Evolutionary conservation across 2,797 vertebrate species (phyloP).

Genomic region (Chiloscyllium punctatum): DNA sequence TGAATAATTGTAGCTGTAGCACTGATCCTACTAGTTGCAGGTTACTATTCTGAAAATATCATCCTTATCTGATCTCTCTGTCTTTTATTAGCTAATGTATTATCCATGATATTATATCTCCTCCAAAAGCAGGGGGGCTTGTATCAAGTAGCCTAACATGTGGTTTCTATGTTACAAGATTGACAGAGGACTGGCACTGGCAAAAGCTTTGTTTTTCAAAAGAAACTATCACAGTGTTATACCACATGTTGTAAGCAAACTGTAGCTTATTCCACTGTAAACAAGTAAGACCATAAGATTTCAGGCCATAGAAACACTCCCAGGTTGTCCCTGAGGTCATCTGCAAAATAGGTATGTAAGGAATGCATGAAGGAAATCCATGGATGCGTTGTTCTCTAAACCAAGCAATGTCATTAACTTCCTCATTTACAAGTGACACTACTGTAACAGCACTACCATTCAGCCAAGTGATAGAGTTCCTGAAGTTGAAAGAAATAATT

Average conservation of each 20-base stretch:
- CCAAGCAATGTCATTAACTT: not conserved
- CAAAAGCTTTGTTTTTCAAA: not conserved
- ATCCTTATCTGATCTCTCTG: no score
- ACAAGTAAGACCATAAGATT: not conserved
- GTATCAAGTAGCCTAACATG: no score
- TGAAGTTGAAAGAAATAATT: not conserved
- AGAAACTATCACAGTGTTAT: not conserved
- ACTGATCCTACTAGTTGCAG: no score
- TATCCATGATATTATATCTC: no score
- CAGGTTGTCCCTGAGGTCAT: no score
- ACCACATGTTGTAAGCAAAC: not conserved
- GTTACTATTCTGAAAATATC: no score
- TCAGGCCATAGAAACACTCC: not conserved
- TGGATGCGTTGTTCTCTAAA: not conserved
- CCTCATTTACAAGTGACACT: not conserved
- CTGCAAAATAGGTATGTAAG: not conserved
- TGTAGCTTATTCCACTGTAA: not conserved
- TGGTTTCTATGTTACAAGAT: not conserved
- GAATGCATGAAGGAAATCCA: not conserved
- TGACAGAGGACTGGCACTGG: not conserved
- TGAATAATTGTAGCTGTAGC: no score
- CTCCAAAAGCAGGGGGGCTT: no score
- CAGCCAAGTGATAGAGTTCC: not conserved
- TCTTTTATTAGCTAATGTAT: no score
- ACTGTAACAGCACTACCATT: not conserved